Evolutionary conservation across 2,113 vertebrate species (phyloP).

Genomic region (Bujurquina vittata): DNA sequence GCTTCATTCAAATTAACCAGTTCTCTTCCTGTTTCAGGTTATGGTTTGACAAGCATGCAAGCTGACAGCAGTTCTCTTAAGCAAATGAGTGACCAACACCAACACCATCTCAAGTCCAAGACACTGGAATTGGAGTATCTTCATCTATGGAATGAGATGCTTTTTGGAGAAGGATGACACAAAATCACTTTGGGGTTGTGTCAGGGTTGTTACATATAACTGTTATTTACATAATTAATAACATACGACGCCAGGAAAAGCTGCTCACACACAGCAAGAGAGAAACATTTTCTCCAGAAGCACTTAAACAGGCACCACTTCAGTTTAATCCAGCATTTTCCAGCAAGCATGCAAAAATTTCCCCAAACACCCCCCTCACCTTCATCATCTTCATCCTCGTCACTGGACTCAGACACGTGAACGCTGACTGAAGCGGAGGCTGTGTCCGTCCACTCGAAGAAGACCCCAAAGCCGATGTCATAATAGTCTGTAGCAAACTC

Average conservation of each 20-base stretch:
- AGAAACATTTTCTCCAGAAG: too few relatives aligned
- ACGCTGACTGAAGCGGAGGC: constrained; percentile 95
- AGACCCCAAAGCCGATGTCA: constrained; percentile 98
- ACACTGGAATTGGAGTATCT: neutral
- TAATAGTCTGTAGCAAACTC: constrained; percentile 99
- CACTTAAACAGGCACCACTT: neutral
- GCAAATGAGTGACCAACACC: neutral
- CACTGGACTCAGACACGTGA: constrained; percentile 98
- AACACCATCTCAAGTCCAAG: neutral
- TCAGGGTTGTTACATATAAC: too few relatives aligned
- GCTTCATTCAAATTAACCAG: neutral
- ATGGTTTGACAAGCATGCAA: neutral
- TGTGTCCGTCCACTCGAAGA: constrained; percentile 99
- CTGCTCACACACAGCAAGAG: too few relatives aligned
- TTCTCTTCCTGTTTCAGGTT: neutral
- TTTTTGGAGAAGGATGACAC: neutral
- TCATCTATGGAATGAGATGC: neutral
- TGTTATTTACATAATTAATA: neutral
- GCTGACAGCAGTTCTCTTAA: neutral
- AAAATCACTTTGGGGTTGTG: neutral
- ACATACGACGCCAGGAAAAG: too few relatives aligned
- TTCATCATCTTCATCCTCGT: constrained; percentile 97
- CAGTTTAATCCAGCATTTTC: too few relatives aligned
- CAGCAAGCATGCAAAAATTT: neutral
- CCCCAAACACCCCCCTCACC: constrained; percentile 75